Percentiles rank a stretch among this genome's conserved stretches.
Conservation (phyloP, 1,140 invertebrate genomes). For the Drosophila equinoxialis region DNA sequence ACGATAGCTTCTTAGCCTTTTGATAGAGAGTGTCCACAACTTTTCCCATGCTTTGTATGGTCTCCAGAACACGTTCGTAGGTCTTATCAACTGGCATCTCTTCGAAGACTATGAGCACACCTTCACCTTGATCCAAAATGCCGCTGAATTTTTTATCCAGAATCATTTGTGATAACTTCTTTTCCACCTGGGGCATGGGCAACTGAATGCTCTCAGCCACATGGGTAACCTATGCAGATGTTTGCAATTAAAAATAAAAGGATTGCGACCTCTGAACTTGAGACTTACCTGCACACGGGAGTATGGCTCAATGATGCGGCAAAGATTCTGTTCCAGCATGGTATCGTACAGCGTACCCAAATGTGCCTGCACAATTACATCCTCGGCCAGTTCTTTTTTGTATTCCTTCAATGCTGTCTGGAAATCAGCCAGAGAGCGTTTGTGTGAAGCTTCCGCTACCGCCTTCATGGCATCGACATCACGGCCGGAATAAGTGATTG, state of each 20-base stretch:
- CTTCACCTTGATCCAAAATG: constrained; percentile 98
- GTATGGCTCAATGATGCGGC: constrained; percentile 99
- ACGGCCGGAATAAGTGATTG: constrained; percentile 96
- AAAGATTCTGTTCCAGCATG: constrained; percentile 99
- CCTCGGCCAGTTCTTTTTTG: constrained; percentile 95
- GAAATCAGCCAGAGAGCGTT: constrained; percentile 98
- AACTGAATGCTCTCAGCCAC: constrained; percentile 94
- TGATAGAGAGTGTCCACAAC: constrained; percentile 99
- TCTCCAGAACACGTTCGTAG: constrained; percentile 98
- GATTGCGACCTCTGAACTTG: background rate
- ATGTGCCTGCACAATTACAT: constrained; percentile 98
- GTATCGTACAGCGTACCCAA: constrained; percentile 98
- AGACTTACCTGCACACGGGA: constrained; percentile 95
- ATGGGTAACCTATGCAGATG: constrained; percentile 87
- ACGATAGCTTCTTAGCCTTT: constrained; percentile 99
- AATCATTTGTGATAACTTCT: constrained; percentile 99
- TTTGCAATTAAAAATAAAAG: background rate
- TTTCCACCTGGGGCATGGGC: constrained; percentile 95
- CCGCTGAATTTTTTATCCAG: constrained; percentile 98
- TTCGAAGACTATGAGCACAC: constrained; percentile 98
- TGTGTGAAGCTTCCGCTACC: constrained; percentile 97
- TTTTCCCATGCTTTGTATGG: constrained; percentile 99
- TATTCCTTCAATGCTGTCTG: constrained; percentile 93
- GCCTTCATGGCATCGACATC: constrained; percentile 99
- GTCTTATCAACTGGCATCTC: constrained; percentile 97